Evolutionary conservation across 1,140 invertebrate species (phyloP).

Genomic region (Aphelenchoides besseyi): DNA sequence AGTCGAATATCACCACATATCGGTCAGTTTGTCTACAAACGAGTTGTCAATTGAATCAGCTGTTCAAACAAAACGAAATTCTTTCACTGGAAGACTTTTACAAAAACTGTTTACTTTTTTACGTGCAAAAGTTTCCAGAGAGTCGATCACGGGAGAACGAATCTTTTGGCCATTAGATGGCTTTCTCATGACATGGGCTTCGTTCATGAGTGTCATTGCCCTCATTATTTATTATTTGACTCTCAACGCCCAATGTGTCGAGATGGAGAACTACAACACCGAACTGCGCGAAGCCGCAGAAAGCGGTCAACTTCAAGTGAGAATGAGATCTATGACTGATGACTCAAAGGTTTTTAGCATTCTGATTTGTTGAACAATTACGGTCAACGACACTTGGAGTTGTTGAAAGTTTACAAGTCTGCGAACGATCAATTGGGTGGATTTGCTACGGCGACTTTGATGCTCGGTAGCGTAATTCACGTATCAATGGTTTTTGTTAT

Average conservation of each 20-base stretch:
- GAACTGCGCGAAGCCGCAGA: slow-evolving; percentile 3
- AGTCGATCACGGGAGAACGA: background rate
- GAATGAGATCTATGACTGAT: background rate
- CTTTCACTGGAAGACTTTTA: no score
- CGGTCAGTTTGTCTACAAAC: background rate
- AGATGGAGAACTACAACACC: background rate
- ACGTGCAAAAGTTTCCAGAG: background rate
- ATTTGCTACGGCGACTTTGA: background rate
- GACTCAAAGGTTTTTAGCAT: background rate
- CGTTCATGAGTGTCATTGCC: background rate
- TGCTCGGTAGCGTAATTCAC: background rate
- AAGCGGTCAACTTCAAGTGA: background rate
- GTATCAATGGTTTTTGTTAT: background rate
- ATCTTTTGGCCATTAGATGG: background rate
- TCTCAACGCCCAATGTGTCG: background rate
- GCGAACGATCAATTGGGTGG: background rate
- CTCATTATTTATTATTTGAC: background rate
- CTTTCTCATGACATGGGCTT: background rate
- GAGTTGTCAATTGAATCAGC: no score
- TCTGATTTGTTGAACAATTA: slow-evolving; percentile 9
- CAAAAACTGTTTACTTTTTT: background rate
- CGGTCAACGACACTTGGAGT: slow-evolving; percentile 1
- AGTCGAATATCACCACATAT: background rate
- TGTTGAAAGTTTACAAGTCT: background rate
- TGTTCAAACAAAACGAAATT: no score